A percentile compares a stretch with the other conserved stretches of the same genome.
Evolutionary conservation across 1,140 invertebrate genomes (phyloP).

Genomic region (Stegodyphus mimosarum): DNA sequence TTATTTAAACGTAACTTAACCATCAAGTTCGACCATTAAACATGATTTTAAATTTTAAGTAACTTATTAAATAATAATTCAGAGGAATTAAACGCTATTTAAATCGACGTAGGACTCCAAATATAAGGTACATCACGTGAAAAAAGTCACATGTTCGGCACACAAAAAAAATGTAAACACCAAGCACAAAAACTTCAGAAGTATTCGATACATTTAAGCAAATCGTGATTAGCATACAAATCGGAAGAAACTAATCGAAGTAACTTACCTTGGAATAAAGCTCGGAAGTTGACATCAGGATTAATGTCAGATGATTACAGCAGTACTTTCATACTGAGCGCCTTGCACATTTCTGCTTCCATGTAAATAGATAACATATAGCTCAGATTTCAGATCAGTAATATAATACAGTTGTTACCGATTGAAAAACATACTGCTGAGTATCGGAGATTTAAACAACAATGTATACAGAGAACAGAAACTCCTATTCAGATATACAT

Average conservation of each 20-base stretch:
- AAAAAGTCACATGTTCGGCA: constrained; percentile 32
- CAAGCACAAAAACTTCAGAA: neutral
- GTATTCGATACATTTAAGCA: neutral
- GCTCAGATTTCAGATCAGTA: neutral
- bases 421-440: neutral
- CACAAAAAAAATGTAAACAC: neutral
- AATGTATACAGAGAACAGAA: neutral
- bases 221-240: neutral
- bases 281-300: constrained; percentile 33
- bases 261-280: constrained; percentile 48
- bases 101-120: too few relatives aligned
- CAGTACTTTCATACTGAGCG: too few relatives aligned
- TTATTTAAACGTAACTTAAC: too few relatives aligned
- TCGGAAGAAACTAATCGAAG: neutral
- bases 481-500: neutral
- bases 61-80: too few relatives aligned
- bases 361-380: neutral
- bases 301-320: too few relatives aligned
- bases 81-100: too few relatives aligned
- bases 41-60: too few relatives aligned
- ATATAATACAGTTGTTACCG: too few relatives aligned
- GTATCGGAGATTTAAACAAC: too few relatives aligned
- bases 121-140: constrained; percentile 24
- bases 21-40: too few relatives aligned
- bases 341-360: neutral